Conservation (phyloP, 2,888 invertebrate species). For the Cybosia mesomella region DNA sequence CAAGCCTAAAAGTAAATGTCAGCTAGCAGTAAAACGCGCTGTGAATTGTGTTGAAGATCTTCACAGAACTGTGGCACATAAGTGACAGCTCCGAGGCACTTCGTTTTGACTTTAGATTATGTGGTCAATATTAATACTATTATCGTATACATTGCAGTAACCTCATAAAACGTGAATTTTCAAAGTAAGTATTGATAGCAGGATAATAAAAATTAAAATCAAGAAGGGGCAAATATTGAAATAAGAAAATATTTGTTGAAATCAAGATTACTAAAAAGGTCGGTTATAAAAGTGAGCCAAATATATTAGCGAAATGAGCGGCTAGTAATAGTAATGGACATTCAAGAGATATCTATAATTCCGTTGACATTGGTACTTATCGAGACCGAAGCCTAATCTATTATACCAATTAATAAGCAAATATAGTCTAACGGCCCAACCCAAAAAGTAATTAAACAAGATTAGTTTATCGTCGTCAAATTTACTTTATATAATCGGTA, state of each 20-base stretch:
- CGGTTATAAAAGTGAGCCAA: slow-evolving; percentile 18
- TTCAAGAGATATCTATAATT: slow-evolving; percentile 34
- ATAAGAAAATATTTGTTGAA: neutral
- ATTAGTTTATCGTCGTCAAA: slow-evolving; percentile 6
- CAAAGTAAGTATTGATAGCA: too few species aligned
- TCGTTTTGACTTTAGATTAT: too few species aligned
- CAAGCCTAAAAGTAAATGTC: too few species aligned
- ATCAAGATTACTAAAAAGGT: slow-evolving; percentile 10
- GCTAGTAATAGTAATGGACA: slow-evolving; percentile 22
- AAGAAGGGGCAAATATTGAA: too few species aligned
- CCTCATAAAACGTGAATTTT: too few species aligned
- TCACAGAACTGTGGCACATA: too few species aligned
- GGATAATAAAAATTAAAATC: too few species aligned
- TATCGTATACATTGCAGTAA: too few species aligned
- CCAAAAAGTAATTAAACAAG: slow-evolving; percentile 13
- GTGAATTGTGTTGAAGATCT: too few species aligned
- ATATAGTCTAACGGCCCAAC: slow-evolving; percentile 21
- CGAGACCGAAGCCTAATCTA: slow-evolving; percentile 25
- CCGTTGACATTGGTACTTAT: slow-evolving; percentile 35
- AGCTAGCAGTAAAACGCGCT: too few species aligned
- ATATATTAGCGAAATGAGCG: slow-evolving; percentile 18
- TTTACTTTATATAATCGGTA: neutral
- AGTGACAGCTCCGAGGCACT: too few species aligned
- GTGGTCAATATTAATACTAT: too few species aligned
- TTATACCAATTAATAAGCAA: slow-evolving; percentile 37